Evolutionary conservation across 2,888 invertebrate genomes (phyloP).

Genomic region (Drosophila kanekoi): DNA sequence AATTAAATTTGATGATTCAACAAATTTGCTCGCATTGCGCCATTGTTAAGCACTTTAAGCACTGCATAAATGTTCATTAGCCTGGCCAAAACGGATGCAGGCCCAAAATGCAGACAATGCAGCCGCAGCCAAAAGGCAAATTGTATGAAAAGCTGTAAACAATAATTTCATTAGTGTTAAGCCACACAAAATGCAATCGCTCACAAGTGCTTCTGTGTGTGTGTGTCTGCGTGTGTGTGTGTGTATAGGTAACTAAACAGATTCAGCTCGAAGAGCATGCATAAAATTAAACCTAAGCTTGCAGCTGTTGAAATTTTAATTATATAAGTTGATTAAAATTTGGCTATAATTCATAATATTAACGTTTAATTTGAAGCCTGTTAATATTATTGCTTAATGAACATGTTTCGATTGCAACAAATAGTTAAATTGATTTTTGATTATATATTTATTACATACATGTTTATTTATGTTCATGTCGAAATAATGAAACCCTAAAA

Average conservation of each 20-base stretch:
- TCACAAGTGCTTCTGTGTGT: constrained; percentile 5
- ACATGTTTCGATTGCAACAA: neutral
- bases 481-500: too few species aligned
- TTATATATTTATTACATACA: neutral
- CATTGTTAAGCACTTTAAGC: constrained; percentile 40
- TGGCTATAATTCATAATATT: neutral
- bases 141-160: constrained; percentile 42
- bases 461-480: neutral
- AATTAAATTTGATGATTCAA: constrained; percentile 66
- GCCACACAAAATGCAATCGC: constrained; percentile 23
- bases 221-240: neutral
- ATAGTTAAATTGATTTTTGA: neutral
- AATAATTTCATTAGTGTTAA: constrained; percentile 46
- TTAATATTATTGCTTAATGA: neutral
- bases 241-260: constrained; percentile 18
- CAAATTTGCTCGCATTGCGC: constrained; percentile 50
- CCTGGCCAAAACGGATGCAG: constrained; percentile 7
- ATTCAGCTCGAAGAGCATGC: neutral
- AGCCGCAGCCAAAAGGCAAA: constrained; percentile 52
- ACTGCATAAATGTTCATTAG: constrained; percentile 33
- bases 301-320: constrained; percentile 15
- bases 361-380: neutral
- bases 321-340: neutral
- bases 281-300: neutral
- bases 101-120: constrained; percentile 18